Base-by-base conservation (phyloP, 2,797 vertebrate genomes). In the Leptoclinus maculatus region DNA sequence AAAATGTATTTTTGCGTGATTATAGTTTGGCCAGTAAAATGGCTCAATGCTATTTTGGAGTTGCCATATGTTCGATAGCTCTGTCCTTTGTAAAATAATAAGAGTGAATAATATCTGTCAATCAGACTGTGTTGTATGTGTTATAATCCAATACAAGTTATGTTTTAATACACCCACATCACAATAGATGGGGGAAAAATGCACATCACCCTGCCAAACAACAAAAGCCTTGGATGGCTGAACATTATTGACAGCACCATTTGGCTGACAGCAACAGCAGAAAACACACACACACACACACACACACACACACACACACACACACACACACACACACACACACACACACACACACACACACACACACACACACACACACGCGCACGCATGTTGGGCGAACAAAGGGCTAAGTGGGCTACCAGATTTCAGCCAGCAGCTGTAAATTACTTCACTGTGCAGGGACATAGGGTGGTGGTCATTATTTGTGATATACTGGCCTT, bases 351-450 rank as follows among this genome's bases (percentile, higher is more conserved):
- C 54, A 47, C 38, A 58, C 43, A 69, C 39, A 47, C 14, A 76
- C 38, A 53, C 43, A 68, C 36, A 36, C 72, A 49, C 39, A 36
- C 68, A 47, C 19, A 29, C 25, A 32, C 45, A 68, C 41, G n/a
- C n/a, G 69, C 71, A 71, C 72, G 66, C 70, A 77, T 57, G 58
- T 76, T 63, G 71, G 73, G 69, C 76, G 84, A 85, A 93, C 89
- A 93, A 92, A 92, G 84, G 87, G 83, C 86, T 87, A 79, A 88
- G 72, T 85, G 80, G 87, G 67, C 82, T 57, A 82, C 83, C 89
- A 87, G 86, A 77, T 76, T 74, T 74, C 79, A 83, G 83, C 84
- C 91, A 87, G 66, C 88, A 91, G 92, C 93, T 94, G 90, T 84
- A 88, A 86, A 85, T 79, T 38, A 82, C 81, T 84, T 71, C 25